phyloP scores from a whole-genome alignment of 64 coral and sea anemone genomes.

The Platygyra sinensis region DNA sequence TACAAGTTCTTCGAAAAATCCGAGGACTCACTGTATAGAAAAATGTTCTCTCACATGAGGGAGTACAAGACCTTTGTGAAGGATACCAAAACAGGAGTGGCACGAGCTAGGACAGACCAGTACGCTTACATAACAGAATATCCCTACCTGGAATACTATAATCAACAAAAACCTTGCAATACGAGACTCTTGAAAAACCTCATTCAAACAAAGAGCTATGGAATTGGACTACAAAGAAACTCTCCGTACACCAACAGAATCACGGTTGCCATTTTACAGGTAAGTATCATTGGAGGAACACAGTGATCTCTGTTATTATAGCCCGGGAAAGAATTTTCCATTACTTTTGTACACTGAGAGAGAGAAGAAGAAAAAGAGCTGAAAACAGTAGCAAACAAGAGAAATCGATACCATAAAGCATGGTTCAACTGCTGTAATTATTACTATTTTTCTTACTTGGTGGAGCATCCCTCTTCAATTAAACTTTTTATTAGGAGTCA shows the following conservation, averaged over 20 bases:
- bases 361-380: too few relatives aligned
- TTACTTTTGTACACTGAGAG: too few relatives aligned
- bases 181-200: slow-evolving; percentile 81
- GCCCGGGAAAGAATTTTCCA: too few relatives aligned
- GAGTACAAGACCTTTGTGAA: slow-evolving; percentile 49
- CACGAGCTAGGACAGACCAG: slow-evolving; percentile 38
- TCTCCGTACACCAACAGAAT: slow-evolving; percentile 78
- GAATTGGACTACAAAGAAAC: slow-evolving; percentile 82
- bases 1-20: slow-evolving; percentile 70
- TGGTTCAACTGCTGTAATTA: too few relatives aligned
- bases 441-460: too few relatives aligned
- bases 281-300: not conserved
- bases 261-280: slow-evolving; percentile 78
- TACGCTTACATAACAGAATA: slow-evolving; percentile 93
- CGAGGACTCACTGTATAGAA: slow-evolving; percentile 52
- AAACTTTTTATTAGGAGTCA: too few relatives aligned
- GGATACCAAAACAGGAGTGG: slow-evolving; percentile 60
- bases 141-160: slow-evolving; percentile 68
- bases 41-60: slow-evolving; percentile 80
- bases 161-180: slow-evolving; percentile 84
- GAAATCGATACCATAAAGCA: too few relatives aligned
- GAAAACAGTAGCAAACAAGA: too few relatives aligned
- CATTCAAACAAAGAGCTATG: slow-evolving; percentile 86
- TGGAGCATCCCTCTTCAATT: too few relatives aligned
- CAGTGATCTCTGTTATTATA: too few relatives aligned